Percentiles rank a stretch among this genome's conserved stretches.
Conservation (phyloP, 1,140 invertebrate genomes). For the Pseudobourletiella spinata region DNA sequence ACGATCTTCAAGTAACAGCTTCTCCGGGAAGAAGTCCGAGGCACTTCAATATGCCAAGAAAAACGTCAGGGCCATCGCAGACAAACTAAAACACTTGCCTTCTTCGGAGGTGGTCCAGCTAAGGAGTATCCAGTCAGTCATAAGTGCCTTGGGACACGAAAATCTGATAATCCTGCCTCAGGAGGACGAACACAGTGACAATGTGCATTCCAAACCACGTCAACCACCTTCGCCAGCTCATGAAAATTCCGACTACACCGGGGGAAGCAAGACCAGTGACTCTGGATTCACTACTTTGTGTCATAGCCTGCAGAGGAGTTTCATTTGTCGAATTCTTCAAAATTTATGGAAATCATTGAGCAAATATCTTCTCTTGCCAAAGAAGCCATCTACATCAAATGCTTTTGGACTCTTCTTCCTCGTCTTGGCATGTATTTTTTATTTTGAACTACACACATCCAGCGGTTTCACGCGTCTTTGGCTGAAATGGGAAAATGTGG, state of each 20-base stretch:
- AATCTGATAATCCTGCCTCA: background rate
- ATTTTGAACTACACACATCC: conserved; percentile 32
- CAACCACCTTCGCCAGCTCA: too few species aligned
- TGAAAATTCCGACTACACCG: too few species aligned
- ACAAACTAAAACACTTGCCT: conserved; percentile 19
- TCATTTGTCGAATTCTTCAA: background rate
- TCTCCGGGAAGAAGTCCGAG: background rate
- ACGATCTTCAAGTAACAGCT: background rate
- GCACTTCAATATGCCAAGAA: conserved; percentile 5
- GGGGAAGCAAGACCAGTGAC: too few species aligned
- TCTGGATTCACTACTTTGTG: background rate
- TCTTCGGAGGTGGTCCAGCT: conserved; percentile 14
- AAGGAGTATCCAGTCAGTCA: conserved; percentile 24
- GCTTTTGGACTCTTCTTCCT: conserved; percentile 30
- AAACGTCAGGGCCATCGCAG: conserved; percentile 17
- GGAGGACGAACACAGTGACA: background rate
- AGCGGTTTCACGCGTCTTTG: conserved; percentile 30
- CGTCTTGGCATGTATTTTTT: conserved; percentile 31
- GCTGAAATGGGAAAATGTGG: conserved; percentile 35
- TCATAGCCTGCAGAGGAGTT: too few species aligned
- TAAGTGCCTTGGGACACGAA: conserved; percentile 25
- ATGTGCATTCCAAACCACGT: too few species aligned
- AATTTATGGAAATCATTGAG: background rate
- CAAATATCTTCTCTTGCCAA: conserved; percentile 21
- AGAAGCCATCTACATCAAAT: conserved; percentile 29